Evolutionary conservation across 2,888 invertebrate species (phyloP).

Genomic region (Stenoptilia bipunctidactyla): DNA sequence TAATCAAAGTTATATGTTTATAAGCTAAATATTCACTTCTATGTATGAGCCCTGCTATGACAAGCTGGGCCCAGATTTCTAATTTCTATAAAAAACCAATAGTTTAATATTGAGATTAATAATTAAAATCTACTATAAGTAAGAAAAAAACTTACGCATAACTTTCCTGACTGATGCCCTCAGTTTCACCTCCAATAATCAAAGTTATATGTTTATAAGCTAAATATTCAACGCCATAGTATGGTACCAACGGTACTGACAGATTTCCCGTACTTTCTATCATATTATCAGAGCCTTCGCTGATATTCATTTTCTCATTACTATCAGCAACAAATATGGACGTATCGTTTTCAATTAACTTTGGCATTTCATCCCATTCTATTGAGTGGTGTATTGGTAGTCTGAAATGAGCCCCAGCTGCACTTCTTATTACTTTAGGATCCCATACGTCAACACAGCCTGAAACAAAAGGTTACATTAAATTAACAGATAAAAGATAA

Average conservation of each 20-base stretch:
- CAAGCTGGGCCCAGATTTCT: too few relatives aligned
- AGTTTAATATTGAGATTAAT: too few relatives aligned
- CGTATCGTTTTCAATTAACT: constrained; percentile 53
- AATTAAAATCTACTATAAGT: too few relatives aligned
- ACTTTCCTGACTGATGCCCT: constrained; percentile 84
- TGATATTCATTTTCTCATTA: constrained; percentile 35
- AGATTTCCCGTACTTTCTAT: constrained; percentile 28
- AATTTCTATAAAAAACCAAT: too few relatives aligned
- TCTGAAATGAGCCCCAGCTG: constrained; percentile 88
- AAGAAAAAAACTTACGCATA: constrained; percentile 61
- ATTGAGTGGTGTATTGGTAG: constrained; percentile 76
- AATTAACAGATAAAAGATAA: too few relatives aligned
- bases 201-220: constrained; percentile 71
- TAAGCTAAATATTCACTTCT: constrained; percentile 64
- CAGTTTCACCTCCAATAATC: constrained; percentile 90
- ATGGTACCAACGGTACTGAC: constrained; percentile 66
- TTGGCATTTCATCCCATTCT: constrained; percentile 74
- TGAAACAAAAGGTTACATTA: too few relatives aligned
- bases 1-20: constrained; percentile 75
- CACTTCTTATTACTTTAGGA: constrained; percentile 86
- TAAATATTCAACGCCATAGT: constrained; percentile 73
- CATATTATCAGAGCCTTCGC: constrained; percentile 13
- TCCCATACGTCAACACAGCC: constrained; percentile 94
- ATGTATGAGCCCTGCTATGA: too few relatives aligned
- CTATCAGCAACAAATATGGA: constrained; percentile 79